Evolutionary conservation across 2,888 invertebrate genomes (phyloP), one percentile per base, ranked within the genome.

Genomic region (Gortyna flavago): DNA sequence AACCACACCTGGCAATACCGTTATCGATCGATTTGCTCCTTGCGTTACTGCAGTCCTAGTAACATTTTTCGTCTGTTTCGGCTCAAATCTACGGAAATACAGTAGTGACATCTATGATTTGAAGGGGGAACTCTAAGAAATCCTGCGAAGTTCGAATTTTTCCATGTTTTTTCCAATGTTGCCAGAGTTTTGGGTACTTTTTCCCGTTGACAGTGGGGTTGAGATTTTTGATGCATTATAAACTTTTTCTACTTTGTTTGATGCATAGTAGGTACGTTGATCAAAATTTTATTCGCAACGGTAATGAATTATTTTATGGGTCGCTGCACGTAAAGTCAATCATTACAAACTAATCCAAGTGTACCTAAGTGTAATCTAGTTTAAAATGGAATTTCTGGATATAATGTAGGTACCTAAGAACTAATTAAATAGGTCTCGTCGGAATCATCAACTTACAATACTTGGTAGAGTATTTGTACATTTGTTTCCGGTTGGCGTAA

Each of bases 41-140:
- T 72, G 16, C 51, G 29, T 54, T 54, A 9, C 71, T 71, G 38
- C 51, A 71, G 18, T 25, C 51, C 72, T 72, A 73, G 72, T 73
- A 54, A 7, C 1, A 41, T 16, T 29, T 9, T 25, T 2, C n/a
- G 3, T 13, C 71, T 16, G 48, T 72, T 25, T 71, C 9, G 9
- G 21, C 21, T 6, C 38, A 8, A 21, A 21, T 38, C 35, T 35
- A 8, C 4, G 21, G 38, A 21, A 61, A 38, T n/a, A 48, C 69
- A 48, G 38, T 51, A 54, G 73, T 38, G 54, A 72, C 72, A 70
- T 70, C 72, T 69, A 62, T 16, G 21, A 21, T 70, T 61, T 8
- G 13, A n/a, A 21, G 44, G 6, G 2, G n/a, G 48, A 72, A n/a
- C 48, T 38, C 21, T 8, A 51, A 6, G 6, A 9, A 21, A n/a